These are phyloP conservation scores for Apoda limacodes DNA, from an alignment of 2,888 invertebrate species.

Conservation along the genomic window DNA sequence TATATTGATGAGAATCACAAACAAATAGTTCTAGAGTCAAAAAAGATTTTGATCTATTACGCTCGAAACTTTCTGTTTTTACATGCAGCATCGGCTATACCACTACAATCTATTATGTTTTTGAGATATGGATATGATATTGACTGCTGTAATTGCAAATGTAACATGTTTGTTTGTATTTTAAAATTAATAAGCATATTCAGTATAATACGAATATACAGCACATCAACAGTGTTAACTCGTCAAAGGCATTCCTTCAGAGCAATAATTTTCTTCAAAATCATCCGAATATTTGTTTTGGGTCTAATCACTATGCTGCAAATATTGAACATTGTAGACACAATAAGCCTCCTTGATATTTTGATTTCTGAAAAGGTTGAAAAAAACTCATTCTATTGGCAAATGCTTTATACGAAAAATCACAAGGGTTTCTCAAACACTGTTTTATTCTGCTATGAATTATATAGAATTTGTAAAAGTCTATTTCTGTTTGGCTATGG, in stretches of 20 bases:
- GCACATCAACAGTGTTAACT: constrained; percentile 20
- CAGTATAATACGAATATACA: constrained; percentile 21
- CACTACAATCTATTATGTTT: constrained; percentile 24
- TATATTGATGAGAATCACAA: constrained; percentile 20
- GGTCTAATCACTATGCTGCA: constrained; percentile 23
- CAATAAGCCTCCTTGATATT: constrained; percentile 11
- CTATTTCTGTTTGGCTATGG: constrained; percentile 26
- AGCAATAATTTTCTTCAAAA: constrained; percentile 16
- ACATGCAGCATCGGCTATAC: constrained; percentile 25
- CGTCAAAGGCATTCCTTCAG: constrained; percentile 14
- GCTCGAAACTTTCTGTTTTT: constrained; percentile 26
- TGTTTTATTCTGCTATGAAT: no score
- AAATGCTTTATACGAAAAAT: no score
- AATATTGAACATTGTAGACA: constrained; percentile 20
- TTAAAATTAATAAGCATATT: constrained; percentile 21
- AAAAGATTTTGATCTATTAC: constrained; percentile 20
- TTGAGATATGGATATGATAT: constrained; percentile 22
- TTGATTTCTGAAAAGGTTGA: background rate
- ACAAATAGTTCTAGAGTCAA: constrained; percentile 20
- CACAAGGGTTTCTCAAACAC: no score
- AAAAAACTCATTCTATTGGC: background rate
- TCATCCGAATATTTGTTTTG: constrained; percentile 23
- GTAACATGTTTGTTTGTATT: constrained; percentile 19
- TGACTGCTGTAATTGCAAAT: constrained; percentile 21
- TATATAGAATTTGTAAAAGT: constrained; percentile 24